Evolutionary conservation across 2,888 invertebrate genomes (phyloP).

Genomic region (Acleris laterana): DNA sequence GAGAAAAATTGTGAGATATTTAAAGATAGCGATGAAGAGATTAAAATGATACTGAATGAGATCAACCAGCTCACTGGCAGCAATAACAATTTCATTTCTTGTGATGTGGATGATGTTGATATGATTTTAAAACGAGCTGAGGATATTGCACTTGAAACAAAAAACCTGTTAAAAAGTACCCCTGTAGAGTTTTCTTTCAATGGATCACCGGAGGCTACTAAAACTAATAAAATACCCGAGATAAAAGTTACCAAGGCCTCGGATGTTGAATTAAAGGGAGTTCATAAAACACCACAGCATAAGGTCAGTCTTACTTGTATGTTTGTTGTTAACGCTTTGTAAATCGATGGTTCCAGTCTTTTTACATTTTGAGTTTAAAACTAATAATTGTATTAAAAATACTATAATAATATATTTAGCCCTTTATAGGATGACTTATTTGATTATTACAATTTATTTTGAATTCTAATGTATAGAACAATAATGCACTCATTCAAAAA

Average conservation of each 20-base stretch:
- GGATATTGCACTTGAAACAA: constrained; percentile 70
- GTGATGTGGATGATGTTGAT: constrained; percentile 73
- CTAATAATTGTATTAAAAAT: too few relatives aligned
- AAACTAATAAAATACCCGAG: constrained; percentile 58
- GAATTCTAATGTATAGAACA: too few relatives aligned
- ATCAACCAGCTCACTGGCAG: constrained; percentile 83
- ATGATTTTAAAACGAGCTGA: constrained; percentile 76
- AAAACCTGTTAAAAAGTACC: constrained; percentile 67
- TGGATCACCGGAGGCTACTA: constrained; percentile 44
- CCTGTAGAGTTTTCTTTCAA: constrained; percentile 52
- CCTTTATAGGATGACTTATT: too few relatives aligned
- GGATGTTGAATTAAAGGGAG: constrained; percentile 50
- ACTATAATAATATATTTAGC: too few relatives aligned
- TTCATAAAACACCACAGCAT: constrained; percentile 45
- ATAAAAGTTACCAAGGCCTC: constrained; percentile 70
- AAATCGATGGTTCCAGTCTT: too few relatives aligned
- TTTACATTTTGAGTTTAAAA: too few relatives aligned
- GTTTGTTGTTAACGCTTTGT: neutral
- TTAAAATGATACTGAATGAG: constrained; percentile 88
- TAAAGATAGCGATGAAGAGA: constrained; percentile 84
- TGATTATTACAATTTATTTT: too few relatives aligned
- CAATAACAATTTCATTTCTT: constrained; percentile 57
- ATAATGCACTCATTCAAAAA: too few relatives aligned
- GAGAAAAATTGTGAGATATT: constrained; percentile 73
- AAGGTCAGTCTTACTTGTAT: constrained; percentile 55